Evolutionary conservation across 2,888 invertebrate species (phyloP).

Genomic region (Sepiola atlantica): DNA sequence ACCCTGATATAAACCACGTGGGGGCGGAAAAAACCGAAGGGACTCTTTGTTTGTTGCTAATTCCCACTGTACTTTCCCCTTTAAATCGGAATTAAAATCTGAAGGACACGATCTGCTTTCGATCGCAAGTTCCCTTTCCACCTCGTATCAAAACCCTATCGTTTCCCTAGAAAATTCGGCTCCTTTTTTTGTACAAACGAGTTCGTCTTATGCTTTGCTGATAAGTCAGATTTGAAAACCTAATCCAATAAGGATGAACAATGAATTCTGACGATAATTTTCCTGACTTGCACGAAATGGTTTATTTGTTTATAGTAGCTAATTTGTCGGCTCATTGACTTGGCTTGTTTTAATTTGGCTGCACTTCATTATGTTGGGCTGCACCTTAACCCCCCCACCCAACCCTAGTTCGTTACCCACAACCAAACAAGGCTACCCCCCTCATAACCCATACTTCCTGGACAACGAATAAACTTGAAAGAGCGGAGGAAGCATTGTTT

Average conservation of each 20-base stretch:
- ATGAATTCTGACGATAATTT: not conserved
- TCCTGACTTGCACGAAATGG: not conserved
- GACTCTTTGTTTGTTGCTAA: too few species aligned
- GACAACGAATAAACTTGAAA: not conserved
- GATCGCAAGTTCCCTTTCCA: not conserved
- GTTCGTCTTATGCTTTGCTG: not conserved
- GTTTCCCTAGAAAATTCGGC: not conserved
- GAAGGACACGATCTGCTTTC: not conserved
- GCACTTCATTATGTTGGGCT: not conserved
- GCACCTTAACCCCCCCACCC: too few species aligned
- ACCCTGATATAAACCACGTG: too few species aligned
- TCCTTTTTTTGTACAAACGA: not conserved
- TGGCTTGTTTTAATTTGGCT: constrained; percentile 32
- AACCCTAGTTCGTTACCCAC: not conserved
- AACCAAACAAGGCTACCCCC: not conserved
- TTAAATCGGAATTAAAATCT: not conserved
- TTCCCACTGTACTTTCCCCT: too few species aligned
- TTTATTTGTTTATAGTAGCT: constrained; percentile 11
- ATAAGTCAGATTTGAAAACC: not conserved
- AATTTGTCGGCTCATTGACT: constrained; percentile 14
- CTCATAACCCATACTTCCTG: not conserved
- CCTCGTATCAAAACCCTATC: not conserved
- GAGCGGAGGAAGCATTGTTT: not conserved
- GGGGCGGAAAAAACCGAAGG: too few species aligned
- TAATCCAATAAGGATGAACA: not conserved